phyloP scores from a whole-genome alignment of 2,113 vertebrate genomes.

The Mastomys natalensis region DNA sequence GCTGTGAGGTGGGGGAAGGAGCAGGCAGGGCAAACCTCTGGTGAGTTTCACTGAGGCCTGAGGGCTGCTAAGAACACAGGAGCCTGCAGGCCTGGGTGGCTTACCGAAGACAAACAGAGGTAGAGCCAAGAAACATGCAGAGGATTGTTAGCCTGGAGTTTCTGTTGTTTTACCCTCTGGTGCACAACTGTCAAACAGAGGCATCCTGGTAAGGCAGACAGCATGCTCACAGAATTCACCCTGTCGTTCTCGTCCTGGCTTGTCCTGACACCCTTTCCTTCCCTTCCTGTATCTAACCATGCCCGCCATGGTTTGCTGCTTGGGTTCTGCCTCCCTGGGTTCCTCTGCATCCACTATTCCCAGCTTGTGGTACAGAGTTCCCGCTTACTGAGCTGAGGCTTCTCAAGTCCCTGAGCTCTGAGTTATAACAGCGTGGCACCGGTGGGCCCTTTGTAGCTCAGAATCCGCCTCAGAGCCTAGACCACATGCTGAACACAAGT shows the following conservation, averaged over 20 bases:
- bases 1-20: not conserved
- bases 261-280: too few relatives aligned
- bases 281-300: fast-evolving
- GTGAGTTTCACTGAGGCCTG: not conserved
- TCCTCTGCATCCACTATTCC: not conserved
- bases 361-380: not conserved
- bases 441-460: not conserved
- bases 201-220: fast-evolving
- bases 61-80: not conserved
- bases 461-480: too few relatives aligned
- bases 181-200: fast-evolving
- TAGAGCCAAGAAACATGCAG: not conserved
- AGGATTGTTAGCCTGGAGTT: not conserved
- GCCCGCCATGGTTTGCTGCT: not conserved
- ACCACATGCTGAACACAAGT: not conserved
- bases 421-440: not conserved
- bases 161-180: not conserved
- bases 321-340: fast-evolving
- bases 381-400: fast-evolving
- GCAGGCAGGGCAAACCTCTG: not conserved
- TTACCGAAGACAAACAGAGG: too few relatives aligned
- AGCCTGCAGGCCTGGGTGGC: not conserved
- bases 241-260: fast-evolving
- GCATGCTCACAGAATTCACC: fast-evolving
- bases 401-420: not conserved